These are phyloP conservation scores for Eunapius fragilis DNA, from an alignment of 37 sponge, comb jelly and placozoan genomes.

Conservation along the genomic window DNA sequence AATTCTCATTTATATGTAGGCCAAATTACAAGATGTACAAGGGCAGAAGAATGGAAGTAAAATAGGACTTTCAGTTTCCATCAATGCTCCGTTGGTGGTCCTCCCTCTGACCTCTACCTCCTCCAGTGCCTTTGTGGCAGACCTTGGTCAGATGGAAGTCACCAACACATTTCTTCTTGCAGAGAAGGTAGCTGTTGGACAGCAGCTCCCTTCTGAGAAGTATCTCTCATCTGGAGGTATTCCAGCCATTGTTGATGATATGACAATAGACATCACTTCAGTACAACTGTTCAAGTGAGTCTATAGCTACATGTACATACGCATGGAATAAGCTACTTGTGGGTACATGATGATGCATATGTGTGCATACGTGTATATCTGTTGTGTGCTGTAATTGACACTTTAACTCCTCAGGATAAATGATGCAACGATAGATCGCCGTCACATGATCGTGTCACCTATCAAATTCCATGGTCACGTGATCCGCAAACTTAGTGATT, in stretches of 20 bases:
- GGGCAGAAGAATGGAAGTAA: constrained; percentile 31
- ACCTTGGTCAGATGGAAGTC: constrained; percentile 44
- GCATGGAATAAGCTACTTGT: too few relatives aligned
- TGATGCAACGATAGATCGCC: neutral
- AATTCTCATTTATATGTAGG: constrained; percentile 19
- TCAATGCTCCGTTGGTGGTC: constrained; percentile 42
- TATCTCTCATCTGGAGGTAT: constrained; percentile 9
- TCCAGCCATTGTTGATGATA: constrained; percentile 43
- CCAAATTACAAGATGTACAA: constrained; percentile 3
- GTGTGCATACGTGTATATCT: too few relatives aligned
- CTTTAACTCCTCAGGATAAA: neutral
- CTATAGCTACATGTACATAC: neutral
- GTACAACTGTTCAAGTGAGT: constrained; percentile 43
- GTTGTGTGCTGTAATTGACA: too few relatives aligned
- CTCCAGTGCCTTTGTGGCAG: constrained; percentile 34
- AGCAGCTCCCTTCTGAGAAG: neutral
- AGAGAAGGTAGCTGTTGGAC: neutral
- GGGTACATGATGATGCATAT: too few relatives aligned
- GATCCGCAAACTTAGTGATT: constrained; percentile 38
- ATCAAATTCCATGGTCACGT: constrained; percentile 37
- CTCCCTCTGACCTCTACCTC: constrained; percentile 50
- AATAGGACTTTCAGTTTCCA: constrained; percentile 40
- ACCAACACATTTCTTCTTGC: constrained; percentile 40
- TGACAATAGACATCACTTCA: constrained; percentile 28
- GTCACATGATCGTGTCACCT: constrained; percentile 40